Percentiles rank a stretch among this genome's conserved stretches.
These are phyloP conservation scores for Venustoraphidia nigricollis DNA, from an alignment of 2,888 invertebrate genomes.

Conservation along the genomic window DNA sequence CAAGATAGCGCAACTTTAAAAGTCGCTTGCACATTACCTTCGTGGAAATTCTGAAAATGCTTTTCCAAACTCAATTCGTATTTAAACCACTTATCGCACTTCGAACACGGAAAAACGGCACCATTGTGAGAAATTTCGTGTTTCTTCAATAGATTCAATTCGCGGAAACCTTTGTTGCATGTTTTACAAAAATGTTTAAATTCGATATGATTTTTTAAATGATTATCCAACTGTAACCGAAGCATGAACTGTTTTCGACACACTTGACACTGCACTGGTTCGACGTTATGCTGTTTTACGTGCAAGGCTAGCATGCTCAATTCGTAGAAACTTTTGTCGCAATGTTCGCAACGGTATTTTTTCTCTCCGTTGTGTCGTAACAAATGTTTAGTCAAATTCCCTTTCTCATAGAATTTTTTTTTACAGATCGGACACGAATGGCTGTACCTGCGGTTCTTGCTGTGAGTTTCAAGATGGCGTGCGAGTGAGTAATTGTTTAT, in stretches of 20 bases:
- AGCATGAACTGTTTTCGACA: background rate
- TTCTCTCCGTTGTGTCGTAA: constrained; percentile 23
- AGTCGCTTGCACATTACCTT: no score
- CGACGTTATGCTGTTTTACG: background rate
- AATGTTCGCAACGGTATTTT: background rate
- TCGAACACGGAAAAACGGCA: background rate
- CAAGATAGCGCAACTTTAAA: no score
- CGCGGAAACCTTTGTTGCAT: background rate
- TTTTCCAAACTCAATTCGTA: background rate
- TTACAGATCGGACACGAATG: constrained; percentile 29
- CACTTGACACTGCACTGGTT: background rate
- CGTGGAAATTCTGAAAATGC: no score
- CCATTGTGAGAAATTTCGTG: no score
- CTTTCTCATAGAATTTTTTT: constrained; percentile 30
- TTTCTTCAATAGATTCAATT: no score
- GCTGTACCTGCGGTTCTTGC: constrained; percentile 7
- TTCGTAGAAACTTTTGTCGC: background rate
- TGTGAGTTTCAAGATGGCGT: no score
- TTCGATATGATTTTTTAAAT: background rate
- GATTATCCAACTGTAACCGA: background rate
- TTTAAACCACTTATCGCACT: constrained; percentile 1
- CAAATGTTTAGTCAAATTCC: constrained; percentile 29
- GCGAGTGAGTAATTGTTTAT: no score
- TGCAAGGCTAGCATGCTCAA: background rate
- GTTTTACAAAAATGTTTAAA: background rate